phyloP scores from a whole-genome alignment of 2,797 vertebrate species.

The Anisognathus igniventris region DNA sequence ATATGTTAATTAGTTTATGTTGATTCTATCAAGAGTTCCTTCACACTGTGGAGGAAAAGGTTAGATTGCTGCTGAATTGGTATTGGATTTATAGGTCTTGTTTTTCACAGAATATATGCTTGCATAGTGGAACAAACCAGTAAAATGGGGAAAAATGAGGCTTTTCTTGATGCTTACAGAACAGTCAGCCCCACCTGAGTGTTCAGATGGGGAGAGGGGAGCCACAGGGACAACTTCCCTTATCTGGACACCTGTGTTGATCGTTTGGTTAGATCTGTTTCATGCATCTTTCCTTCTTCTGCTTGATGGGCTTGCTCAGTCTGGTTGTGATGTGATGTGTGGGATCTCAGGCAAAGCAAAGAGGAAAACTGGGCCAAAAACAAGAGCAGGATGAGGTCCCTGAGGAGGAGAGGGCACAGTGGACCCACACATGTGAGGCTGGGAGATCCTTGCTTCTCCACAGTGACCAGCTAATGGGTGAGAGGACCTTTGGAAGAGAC shows the following conservation, averaged over 20 bases:
- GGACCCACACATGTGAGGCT: fast-evolving
- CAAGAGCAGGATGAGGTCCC: not conserved
- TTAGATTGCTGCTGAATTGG: not conserved
- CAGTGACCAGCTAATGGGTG: not conserved
- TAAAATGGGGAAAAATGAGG: not conserved
- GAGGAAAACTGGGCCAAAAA: not conserved
- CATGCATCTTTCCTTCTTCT: not conserved
- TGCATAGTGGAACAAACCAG: not conserved
- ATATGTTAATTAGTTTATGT: not conserved
- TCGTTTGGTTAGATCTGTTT: not conserved
- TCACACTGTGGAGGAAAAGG: not conserved
- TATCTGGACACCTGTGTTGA: not conserved
- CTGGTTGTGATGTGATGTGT: not conserved
- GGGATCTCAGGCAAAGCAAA: not conserved
- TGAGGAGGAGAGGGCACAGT: not conserved
- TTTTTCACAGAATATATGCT: not conserved
- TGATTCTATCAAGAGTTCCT: not conserved
- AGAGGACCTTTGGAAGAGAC: not conserved
- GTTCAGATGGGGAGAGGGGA: not conserved
- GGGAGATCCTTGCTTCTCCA: not conserved
- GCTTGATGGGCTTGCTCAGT: not conserved
- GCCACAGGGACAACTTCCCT: not conserved
- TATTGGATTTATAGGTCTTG: not conserved
- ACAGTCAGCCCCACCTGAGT: not conserved
- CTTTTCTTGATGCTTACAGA: not conserved